These are phyloP conservation scores for Ectemnius lituratus DNA, from an alignment of 2,888 invertebrate genomes.

Conservation along the genomic window DNA sequence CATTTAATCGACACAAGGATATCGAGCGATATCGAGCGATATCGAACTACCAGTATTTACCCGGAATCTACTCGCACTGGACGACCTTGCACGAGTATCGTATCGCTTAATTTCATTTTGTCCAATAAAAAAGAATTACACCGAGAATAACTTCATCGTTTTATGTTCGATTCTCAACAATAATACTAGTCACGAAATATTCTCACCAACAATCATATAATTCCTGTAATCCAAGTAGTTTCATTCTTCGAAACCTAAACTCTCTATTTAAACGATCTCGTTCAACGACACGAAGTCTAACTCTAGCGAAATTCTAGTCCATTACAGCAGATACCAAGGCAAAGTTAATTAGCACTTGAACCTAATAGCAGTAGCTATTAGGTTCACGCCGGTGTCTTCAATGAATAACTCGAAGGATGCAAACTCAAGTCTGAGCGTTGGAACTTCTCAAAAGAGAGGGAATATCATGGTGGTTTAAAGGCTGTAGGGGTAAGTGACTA, in stretches of 20 bases:
- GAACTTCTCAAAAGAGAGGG: too few relatives aligned
- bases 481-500: neutral
- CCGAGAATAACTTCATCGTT: neutral
- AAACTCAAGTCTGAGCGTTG: neutral
- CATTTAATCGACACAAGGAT: conserved; percentile 11
- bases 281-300: neutral
- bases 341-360: conserved; percentile 5
- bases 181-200: neutral
- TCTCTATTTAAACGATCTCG: neutral
- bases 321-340: neutral
- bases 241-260: neutral
- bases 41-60: neutral
- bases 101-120: conserved; percentile 6
- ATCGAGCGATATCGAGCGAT: conserved; percentile 12
- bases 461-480: too few relatives aligned
- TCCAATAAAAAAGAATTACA: neutral
- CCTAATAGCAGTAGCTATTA: neutral
- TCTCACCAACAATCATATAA: neutral
- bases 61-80: conserved; percentile 12
- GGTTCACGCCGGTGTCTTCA: neutral
- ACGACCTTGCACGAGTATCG: conserved; percentile 25
- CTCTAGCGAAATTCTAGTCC: neutral
- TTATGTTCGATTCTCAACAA: neutral
- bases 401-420: neutral
- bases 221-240: neutral